Base-by-base conservation (phyloP, 2,888 invertebrate genomes). In the Drosophila tanythrix region DNA sequence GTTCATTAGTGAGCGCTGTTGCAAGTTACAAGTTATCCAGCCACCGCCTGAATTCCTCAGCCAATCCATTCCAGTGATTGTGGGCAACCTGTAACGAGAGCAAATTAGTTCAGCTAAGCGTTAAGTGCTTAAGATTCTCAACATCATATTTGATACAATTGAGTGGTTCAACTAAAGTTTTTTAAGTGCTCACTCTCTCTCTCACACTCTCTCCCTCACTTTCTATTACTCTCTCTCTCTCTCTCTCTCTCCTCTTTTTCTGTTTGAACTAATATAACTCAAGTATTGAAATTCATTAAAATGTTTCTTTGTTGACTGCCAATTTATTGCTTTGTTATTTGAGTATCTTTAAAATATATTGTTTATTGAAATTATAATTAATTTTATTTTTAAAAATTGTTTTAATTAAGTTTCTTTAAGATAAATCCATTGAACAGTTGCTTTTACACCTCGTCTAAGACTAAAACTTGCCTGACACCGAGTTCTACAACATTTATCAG, bases 101-200 rank as follows among this genome's bases (percentile, higher is more conserved):
- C 70, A 79, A 89, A 86, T 87, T 79, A 82, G 87, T 76, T 76
- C 75, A 79, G 70, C 87, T 84, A 70, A 66, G 81, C 88, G 75
- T 82, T 68, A 82, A 84, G 81, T 70, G 77, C 83, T 86, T 71
- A 77, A 70, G 81, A 65, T 67, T 63, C 72, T 56, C 64, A 59
- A 67, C 55, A 77, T 67, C 68, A 74, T 84, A 87, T 70, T 76
- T 69, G 71, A 65, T 66, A 33, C 74, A 84, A 87, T 82, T 82
- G 75, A 79, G 58, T 63, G 60, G 67, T 74, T 52, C 38, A 51
- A 21, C 25, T 25, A 51, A 80, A 75, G 38, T 71, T 69, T 68
- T 10, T 33, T 31, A 62, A 77, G 74, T 78, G 68, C 59, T 40
- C 46, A 27, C 31, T 46, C 18, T 51, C 21, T 13, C 11, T 21